phyloP scores from a whole-genome alignment of 2,113 vertebrate genomes.

The Cervus canadensis region DNA sequence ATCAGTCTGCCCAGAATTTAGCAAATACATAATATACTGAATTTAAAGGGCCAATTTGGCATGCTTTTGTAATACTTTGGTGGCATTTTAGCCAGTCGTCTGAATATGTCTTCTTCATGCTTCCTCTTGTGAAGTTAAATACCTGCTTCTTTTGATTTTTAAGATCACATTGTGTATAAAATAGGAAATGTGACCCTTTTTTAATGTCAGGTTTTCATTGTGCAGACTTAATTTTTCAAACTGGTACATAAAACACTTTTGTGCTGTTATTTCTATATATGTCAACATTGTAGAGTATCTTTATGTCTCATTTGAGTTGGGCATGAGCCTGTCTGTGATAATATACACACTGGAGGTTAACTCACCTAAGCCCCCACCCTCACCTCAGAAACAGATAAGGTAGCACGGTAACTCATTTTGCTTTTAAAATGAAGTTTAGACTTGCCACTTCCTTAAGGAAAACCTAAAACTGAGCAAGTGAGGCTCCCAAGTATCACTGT shows the following conservation, averaged over 20 bases:
- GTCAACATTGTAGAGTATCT: background rate
- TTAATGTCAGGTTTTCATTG: background rate
- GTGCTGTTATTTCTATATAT: constrained; percentile 9
- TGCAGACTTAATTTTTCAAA: background rate
- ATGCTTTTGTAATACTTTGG: constrained; percentile 24
- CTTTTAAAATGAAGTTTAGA: constrained; percentile 19
- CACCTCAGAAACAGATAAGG: background rate
- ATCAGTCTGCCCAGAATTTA: constrained; percentile 15
- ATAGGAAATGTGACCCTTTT: background rate
- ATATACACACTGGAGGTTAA: constrained; percentile 16
- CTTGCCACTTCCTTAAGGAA: background rate
- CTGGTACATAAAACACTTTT: constrained; percentile 1
- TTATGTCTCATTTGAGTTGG: background rate
- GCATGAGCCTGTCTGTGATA: background rate
- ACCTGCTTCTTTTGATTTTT: background rate
- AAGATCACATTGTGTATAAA: background rate
- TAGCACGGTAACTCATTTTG: background rate
- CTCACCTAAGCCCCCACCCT: background rate
- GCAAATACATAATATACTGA: background rate
- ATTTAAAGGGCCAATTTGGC: background rate
- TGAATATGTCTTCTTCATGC: constrained; percentile 28
- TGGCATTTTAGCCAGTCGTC: constrained; percentile 15
- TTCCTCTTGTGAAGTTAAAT: constrained; percentile 23
- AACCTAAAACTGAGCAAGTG: background rate
- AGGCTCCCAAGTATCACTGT: constrained; percentile 45